Evolutionary conservation across 2,113 vertebrate genomes (phyloP).

Genomic region (Reinhardtius hippoglossoides): DNA sequence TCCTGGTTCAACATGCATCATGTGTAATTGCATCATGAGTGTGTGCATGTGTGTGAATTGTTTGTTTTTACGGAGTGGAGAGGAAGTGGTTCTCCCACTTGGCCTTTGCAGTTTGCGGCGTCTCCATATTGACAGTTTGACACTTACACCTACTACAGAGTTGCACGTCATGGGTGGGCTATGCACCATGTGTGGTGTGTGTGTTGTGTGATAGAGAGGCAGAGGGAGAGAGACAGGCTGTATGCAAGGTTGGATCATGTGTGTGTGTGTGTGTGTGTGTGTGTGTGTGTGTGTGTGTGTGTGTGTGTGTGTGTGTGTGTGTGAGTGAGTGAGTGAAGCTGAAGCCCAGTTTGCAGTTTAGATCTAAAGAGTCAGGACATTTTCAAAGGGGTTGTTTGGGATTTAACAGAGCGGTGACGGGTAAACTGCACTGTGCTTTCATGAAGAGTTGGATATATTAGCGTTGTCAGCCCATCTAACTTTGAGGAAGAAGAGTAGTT

Average conservation of each 20-base stretch:
- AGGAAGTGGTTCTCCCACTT: constrained; percentile 14
- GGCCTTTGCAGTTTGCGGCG: constrained; percentile 36
- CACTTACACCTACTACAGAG: constrained; percentile 37
- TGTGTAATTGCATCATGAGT: background rate
- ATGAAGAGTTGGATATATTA: too few relatives aligned
- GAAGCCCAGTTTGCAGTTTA: background rate
- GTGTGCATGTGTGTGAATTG: background rate
- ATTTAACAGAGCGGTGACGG: background rate
- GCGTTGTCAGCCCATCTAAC: too few relatives aligned
- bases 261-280: background rate
- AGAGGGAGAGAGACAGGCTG: background rate
- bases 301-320: background rate
- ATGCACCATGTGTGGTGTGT: constrained; percentile 15
- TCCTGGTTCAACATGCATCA: background rate
- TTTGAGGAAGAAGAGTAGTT: too few relatives aligned
- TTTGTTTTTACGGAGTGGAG: background rate
- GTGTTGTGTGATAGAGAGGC: background rate
- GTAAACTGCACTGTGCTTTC: background rate
- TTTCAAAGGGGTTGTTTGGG: background rate
- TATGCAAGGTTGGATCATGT: background rate
- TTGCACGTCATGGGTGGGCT: background rate
- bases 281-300: background rate
- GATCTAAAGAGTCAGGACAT: background rate
- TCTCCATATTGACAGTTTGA: constrained; percentile 49
- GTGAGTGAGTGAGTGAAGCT: background rate